phyloP scores from a whole-genome alignment of 2,797 vertebrate genomes.

The Distichodus sexfasciatus region DNA sequence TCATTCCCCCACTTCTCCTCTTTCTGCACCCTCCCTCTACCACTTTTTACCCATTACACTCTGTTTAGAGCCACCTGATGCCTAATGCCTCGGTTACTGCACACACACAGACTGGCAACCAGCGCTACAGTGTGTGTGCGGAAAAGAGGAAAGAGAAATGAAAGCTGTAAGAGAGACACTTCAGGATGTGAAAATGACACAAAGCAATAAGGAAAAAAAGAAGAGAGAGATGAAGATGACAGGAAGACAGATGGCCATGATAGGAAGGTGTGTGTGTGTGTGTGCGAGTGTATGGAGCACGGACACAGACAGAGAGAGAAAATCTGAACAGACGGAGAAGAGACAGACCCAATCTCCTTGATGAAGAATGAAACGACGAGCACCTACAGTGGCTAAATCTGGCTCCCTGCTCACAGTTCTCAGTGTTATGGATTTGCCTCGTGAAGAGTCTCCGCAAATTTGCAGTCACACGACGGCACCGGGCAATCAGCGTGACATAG shows the following conservation, averaged over 20 bases:
- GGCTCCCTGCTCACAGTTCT: background rate
- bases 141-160: too few relatives aligned
- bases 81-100: slow-evolving; percentile 18
- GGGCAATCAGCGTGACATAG: slow-evolving; percentile 18
- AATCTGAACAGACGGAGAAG: background rate
- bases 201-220: slow-evolving; percentile 10
- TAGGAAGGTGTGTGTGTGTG: background rate
- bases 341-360: background rate
- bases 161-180: background rate
- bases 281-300: too few relatives aligned
- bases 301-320: background rate
- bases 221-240: slow-evolving; percentile 21
- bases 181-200: slow-evolving; percentile 9
- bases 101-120: background rate
- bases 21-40: slow-evolving; percentile 4
- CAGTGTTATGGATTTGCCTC: background rate
- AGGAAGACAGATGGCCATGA: slow-evolving; percentile 30
- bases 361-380: background rate
- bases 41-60: slow-evolving; percentile 14
- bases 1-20: slow-evolving; percentile 7
- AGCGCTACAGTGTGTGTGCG: background rate
- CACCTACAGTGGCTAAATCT: background rate
- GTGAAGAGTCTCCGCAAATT: background rate
- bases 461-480: slow-evolving; percentile 18
- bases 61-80: slow-evolving; percentile 30